These are phyloP conservation scores for Thalassaphorura encarpata DNA, from an alignment of 1,140 invertebrate genomes.

Conservation along the genomic window DNA sequence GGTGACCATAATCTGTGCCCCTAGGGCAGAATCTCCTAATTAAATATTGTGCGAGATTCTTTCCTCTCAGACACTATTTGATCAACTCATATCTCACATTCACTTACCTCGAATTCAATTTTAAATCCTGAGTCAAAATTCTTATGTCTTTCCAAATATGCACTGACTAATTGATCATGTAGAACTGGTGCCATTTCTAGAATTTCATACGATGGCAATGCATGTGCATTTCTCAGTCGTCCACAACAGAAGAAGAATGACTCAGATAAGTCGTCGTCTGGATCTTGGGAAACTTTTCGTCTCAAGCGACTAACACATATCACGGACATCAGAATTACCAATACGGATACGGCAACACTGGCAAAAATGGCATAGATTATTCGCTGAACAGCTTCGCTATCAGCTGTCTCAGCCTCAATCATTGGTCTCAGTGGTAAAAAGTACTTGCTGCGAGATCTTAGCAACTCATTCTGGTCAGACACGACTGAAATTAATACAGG, in stretches of 20 bases:
- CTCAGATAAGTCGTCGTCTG: slow-evolving; percentile 59
- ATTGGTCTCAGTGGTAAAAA: slow-evolving; percentile 42
- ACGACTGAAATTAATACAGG: slow-evolving; percentile 16
- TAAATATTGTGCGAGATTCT: no score
- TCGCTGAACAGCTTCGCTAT: slow-evolving; percentile 3
- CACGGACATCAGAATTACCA: slow-evolving; percentile 52
- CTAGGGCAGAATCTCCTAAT: neutral
- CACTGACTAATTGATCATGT: slow-evolving; percentile 55
- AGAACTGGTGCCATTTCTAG: slow-evolving; percentile 71
- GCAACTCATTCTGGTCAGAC: slow-evolving; percentile 23
- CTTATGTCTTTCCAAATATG: slow-evolving; percentile 65
- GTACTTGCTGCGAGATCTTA: slow-evolving; percentile 33
- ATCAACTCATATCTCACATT: neutral
- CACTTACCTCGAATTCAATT: slow-evolving; percentile 58
- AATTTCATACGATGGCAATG: slow-evolving; percentile 54
- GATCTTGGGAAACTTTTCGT: slow-evolving; percentile 53
- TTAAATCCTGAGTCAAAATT: slow-evolving; percentile 82
- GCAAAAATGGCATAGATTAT: slow-evolving; percentile 37
- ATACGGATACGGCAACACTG: slow-evolving; percentile 51
- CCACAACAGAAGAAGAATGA: slow-evolving; percentile 43
- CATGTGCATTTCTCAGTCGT: slow-evolving; percentile 48
- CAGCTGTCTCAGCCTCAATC: neutral
- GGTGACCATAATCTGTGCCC: neutral
- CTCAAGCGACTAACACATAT: slow-evolving; percentile 62
- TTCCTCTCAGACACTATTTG: no score